A percentile compares a stretch with the other conserved stretches of the same genome.
Conservation (phyloP, 2,113 vertebrate species). For the Charadrius vociferus region DNA sequence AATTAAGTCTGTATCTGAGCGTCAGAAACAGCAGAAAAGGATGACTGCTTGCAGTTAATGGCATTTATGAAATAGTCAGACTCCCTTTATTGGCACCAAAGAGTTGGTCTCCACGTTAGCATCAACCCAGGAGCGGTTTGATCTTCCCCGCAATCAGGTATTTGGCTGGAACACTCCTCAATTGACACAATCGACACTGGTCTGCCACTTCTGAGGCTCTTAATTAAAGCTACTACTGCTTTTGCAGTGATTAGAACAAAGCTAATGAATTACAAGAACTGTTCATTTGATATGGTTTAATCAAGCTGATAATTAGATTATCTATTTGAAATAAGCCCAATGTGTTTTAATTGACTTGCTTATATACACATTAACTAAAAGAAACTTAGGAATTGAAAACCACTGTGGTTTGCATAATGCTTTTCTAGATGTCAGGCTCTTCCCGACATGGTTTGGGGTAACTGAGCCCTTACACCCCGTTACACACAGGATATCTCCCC, state of each 20-base stretch:
- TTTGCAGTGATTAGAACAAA: constrained; percentile 38
- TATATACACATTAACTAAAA: constrained; percentile 26
- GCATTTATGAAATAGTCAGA: background rate
- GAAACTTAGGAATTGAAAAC: background rate
- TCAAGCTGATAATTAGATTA: constrained; percentile 70
- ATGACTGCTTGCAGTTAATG: background rate
- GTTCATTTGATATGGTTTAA: constrained; percentile 59
- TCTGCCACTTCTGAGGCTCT: constrained; percentile 14
- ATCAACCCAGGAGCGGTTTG: background rate
- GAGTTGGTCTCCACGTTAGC: background rate
- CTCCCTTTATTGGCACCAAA: background rate
- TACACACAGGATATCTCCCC: background rate
- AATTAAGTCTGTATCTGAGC: background rate
- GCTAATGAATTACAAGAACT: constrained; percentile 4
- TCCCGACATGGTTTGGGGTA: background rate
- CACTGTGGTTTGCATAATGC: background rate
- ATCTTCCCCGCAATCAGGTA: background rate
- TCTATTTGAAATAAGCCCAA: constrained; percentile 57
- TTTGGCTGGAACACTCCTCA: background rate
- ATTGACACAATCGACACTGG: background rate
- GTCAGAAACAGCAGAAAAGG: background rate
- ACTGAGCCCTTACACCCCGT: accelerated
- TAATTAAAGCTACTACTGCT: constrained; percentile 48
- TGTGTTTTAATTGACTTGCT: constrained; percentile 46
- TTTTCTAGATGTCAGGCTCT: background rate